phyloP scores from a whole-genome alignment of 2,113 vertebrate genomes.

The Microtus richardsoni region DNA sequence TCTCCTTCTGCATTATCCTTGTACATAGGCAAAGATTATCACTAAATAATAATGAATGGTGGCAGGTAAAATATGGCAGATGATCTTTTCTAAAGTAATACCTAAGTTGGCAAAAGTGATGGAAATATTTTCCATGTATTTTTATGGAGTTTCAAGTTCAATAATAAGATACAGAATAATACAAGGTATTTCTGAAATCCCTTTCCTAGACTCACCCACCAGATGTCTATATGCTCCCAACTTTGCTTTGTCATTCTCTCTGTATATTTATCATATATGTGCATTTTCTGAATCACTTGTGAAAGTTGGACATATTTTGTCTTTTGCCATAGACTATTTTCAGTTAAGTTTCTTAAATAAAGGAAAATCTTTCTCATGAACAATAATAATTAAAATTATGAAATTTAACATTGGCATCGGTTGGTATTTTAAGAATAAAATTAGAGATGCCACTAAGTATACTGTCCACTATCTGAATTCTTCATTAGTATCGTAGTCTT shows the following conservation, averaged over 20 bases:
- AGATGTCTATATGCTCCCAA: neutral
- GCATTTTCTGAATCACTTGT: neutral
- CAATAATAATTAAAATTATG: neutral
- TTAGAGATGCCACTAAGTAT: neutral
- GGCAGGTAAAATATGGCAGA: neutral
- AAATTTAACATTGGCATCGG: neutral
- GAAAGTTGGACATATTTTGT: neutral
- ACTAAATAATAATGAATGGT: neutral
- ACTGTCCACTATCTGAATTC: neutral
- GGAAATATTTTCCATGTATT: neutral
- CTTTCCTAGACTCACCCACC: neutral
- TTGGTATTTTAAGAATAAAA: neutral
- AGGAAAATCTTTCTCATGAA: neutral
- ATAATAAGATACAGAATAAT: neutral
- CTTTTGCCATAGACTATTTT: neutral
- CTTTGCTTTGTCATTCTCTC: neutral
- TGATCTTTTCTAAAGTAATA: constrained; percentile 1
- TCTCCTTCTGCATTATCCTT: neutral
- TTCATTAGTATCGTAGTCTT: neutral
- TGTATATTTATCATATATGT: neutral
- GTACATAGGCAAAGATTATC: neutral
- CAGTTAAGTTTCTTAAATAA: neutral
- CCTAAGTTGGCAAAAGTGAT: neutral
- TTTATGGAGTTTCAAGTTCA: neutral
- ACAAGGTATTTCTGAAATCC: neutral